Percentiles rank a stretch among this genome's conserved stretches.
These are phyloP conservation scores for Deilephila elpenor DNA, from an alignment of 2,888 invertebrate genomes.

Conservation along the genomic window DNA sequence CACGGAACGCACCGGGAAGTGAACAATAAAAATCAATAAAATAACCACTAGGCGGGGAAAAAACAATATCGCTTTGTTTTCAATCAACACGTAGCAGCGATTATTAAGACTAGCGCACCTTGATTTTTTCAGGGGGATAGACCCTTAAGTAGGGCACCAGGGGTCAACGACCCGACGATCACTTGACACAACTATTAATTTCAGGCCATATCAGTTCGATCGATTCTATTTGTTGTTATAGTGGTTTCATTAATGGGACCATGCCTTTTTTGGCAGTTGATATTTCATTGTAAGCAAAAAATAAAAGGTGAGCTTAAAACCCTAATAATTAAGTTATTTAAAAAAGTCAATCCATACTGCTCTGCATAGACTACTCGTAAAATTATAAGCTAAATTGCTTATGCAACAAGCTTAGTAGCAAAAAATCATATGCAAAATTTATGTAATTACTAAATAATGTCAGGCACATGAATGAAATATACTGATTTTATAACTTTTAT, in stretches of 20 bases:
- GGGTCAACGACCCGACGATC: constrained; percentile 40
- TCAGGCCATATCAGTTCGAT: constrained; percentile 39
- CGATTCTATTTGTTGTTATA: constrained; percentile 16
- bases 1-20: neutral
- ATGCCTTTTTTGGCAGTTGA: neutral
- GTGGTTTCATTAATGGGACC: neutral
- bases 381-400: no score
- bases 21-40: constrained; percentile 26
- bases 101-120: constrained; percentile 25
- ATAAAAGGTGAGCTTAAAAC: no score
- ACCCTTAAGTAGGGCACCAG: constrained; percentile 35
- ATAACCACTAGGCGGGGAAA: neutral
- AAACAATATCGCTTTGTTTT: constrained; percentile 4
- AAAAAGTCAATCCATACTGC: no score
- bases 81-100: constrained; percentile 13
- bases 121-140: constrained; percentile 28
- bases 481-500: no score
- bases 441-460: no score
- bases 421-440: no score
- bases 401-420: no score
- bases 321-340: no score
- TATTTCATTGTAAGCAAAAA: no score
- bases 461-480: no score
- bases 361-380: no score
- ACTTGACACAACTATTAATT: constrained; percentile 43